Base-by-base conservation (phyloP, 2,888 invertebrate species). In the Xylocampa areola region DNA sequence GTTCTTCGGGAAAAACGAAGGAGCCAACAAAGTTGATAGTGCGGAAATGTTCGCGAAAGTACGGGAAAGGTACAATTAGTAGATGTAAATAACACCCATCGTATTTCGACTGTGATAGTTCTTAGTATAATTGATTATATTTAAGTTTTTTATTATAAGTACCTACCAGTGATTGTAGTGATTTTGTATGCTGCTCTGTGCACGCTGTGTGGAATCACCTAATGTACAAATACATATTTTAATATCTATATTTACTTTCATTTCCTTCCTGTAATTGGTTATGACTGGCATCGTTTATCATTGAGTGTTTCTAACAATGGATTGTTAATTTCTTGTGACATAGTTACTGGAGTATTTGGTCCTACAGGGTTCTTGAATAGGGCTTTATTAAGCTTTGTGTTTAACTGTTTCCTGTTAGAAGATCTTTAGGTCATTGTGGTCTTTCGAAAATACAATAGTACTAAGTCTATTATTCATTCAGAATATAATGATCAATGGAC, bases 1-100 rank as follows among this genome's bases (percentile, higher is more conserved):
- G 0, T 95, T 94, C 78, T 95, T 95, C 76, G 95, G 95, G 8
- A 94, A 93, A 68, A 92, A 91, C 45, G 94, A 94, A 30, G 91
- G 89, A 2, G 74, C 91, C 0, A 87, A 94, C 58, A 89, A 91
- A 51, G 88, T 88, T 7, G 92, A 92, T 61, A 88, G 91, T 30
- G 92, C 88, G 1, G 94, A 94, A 65, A 93, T 92, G 89, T 93
- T 93, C 66, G 85, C 91, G 8, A 86, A 69, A 76, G 89, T 94
- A 30, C 86, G 94, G 0, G 93, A 93, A 4, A 82, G 92, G 53
- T 94, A 94, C 76, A 81, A 83, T 68, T 90, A 84, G 69, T 62
- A 2, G 13, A 35, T 17, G 17, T n/a, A 19, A 17, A 2, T n/a
- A 10, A 13, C 13, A 19, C 44, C 23, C 39, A 47, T n/a, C 44